Conservation (phyloP, 2,113 vertebrate genomes). For the Phyllostomus discolor region DNA sequence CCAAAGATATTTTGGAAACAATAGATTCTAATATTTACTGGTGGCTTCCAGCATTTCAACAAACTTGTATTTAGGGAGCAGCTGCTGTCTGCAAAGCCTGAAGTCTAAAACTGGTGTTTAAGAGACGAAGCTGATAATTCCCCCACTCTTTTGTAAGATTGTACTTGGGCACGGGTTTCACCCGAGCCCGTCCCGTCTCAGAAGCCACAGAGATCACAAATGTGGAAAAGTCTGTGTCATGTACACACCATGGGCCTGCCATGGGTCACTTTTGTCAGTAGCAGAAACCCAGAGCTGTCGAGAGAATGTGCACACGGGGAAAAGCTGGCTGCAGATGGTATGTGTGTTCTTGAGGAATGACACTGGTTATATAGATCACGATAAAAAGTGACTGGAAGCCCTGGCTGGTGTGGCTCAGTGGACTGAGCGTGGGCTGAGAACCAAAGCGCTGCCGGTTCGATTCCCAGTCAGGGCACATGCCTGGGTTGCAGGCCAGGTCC, state of each 20-base stretch:
- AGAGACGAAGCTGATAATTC: slow-evolving; percentile 64
- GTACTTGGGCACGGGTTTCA: slow-evolving; percentile 10
- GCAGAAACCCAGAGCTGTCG: background rate
- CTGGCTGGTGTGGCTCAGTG: no score
- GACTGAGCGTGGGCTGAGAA: no score
- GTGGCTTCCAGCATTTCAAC: slow-evolving; percentile 55
- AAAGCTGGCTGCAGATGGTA: background rate
- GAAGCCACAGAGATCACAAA: background rate
- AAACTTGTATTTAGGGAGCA: slow-evolving; percentile 67
- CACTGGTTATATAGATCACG: background rate
- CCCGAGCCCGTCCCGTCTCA: background rate
- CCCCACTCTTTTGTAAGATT: slow-evolving; percentile 53
- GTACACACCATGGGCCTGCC: background rate
- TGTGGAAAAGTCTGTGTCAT: background rate
- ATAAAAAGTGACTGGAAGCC: background rate
- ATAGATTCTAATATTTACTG: slow-evolving; percentile 61
- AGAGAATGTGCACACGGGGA: background rate
- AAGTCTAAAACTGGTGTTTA: slow-evolving; percentile 63
- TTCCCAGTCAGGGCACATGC: no score
- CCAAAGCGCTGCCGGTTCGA: no score
- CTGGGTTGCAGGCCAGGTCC: no score
- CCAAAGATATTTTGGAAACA: slow-evolving; percentile 72
- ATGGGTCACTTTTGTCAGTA: background rate
- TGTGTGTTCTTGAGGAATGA: background rate
- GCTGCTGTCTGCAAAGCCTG: slow-evolving; percentile 50